phyloP scores from a whole-genome alignment of 2,797 vertebrate genomes.

The Platyrinchus mystaceus region DNA sequence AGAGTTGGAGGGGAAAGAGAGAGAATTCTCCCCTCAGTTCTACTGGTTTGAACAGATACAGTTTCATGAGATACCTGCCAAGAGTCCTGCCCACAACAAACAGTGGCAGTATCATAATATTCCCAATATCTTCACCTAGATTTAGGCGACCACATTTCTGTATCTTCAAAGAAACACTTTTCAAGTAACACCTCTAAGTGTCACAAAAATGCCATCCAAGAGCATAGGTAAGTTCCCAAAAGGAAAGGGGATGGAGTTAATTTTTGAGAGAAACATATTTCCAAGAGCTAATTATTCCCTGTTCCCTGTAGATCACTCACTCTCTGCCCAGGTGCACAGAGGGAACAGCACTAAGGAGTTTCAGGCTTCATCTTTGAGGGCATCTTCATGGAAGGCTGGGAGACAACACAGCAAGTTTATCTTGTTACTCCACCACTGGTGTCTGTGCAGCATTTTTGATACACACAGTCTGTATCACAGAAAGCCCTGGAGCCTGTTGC shows the following conservation, averaged over 20 bases:
- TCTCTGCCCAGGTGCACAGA: not conserved
- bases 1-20: not conserved
- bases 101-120: not conserved
- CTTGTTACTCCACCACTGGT: not conserved
- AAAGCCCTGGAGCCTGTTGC: slow-evolving; percentile 20
- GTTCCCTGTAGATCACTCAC: not conserved
- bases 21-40: not conserved
- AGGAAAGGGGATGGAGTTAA: not conserved
- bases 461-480: not conserved
- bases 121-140: not conserved
- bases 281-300: not conserved
- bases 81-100: not conserved
- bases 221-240: not conserved
- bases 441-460: not conserved
- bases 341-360: not conserved
- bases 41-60: not conserved
- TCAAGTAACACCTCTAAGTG: not conserved
- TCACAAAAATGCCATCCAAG: not conserved
- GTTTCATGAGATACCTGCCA: not conserved
- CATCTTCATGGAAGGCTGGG: not conserved
- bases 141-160: not conserved
- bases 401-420: not conserved
- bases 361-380: not conserved
- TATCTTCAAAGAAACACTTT: not conserved
- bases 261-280: not conserved